These are phyloP conservation scores for Enteromius trimaculatus DNA, from an alignment of 2,797 vertebrate species.

Conservation along the genomic window DNA sequence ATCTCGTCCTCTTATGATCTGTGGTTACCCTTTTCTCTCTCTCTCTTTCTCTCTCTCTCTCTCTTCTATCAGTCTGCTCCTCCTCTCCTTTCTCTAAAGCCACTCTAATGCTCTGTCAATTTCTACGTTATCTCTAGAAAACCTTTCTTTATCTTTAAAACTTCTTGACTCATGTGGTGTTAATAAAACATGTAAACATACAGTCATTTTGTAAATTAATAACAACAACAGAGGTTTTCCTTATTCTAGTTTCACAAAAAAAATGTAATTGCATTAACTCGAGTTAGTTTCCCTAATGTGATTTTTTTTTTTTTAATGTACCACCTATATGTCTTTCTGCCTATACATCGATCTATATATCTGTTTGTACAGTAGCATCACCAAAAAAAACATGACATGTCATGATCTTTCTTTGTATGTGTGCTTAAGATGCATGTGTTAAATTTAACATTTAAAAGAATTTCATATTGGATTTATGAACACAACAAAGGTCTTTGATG, in stretches of 20 bases:
- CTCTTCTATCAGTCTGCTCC: not conserved
- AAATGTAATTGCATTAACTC: not conserved
- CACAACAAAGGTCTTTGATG: slow-evolving; percentile 13
- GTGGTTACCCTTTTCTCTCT: slow-evolving; percentile 4
- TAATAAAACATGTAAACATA: not conserved
- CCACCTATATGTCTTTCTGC: not conserved
- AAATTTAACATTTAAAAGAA: not conserved
- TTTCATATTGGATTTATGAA: not conserved
- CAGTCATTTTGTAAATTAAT: not conserved
- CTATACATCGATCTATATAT: not conserved
- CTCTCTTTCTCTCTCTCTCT: slow-evolving; percentile 30
- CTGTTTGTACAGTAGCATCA: not conserved
- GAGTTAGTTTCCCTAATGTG: not conserved
- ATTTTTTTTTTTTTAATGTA: not conserved
- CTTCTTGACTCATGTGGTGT: not conserved
- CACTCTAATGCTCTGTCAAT: slow-evolving; percentile 3
- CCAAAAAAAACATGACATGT: not conserved
- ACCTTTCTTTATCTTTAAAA: slow-evolving; percentile 18
- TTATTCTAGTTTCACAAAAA: not conserved
- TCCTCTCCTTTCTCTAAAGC: slow-evolving; percentile 16
- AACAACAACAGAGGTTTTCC: not conserved
- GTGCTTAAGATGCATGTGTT: not conserved
- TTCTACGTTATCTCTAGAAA: slow-evolving; percentile 16
- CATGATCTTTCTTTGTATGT: not conserved
- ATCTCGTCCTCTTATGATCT: slow-evolving; percentile 49